Base-by-base conservation (phyloP, 2,113 vertebrate species). In the Amblyornis subalaris region DNA sequence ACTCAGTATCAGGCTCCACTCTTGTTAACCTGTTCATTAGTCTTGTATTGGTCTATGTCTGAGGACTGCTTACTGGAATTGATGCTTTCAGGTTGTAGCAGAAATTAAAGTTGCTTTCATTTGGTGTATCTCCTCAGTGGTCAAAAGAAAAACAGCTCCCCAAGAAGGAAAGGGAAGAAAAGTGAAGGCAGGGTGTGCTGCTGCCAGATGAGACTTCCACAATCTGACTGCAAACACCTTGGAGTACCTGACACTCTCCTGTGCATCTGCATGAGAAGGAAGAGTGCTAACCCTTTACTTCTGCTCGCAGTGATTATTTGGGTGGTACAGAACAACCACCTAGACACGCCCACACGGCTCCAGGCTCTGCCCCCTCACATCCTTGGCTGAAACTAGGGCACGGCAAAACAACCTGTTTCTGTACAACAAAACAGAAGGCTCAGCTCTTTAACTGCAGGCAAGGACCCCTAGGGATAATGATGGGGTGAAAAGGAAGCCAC, bases 181-280 rank as follows among this genome's bases (percentile, higher is more conserved):
- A 55, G 58, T 31, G 23, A 40, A 40, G 17, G 58, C 23, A 53
- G 22, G 48, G 7, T 10, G 14, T 36, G 38, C 21, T 57, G 35
- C 47, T 74, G 55, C 14, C 42, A 55, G 26, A 14, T 33, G 12
- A 36, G 18, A 51, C 24, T 85, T 44, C 45, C 26, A 44, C 18
- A 47, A 4, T 62, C 38, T 69, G 14, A 45, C 20, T 45, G 50
- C 2, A 2, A 77, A 67, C 44, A 65, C 14, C 14, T 14, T 64
- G 28, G 14, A 4, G 31, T 29, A 66, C 29, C 33, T 0, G 5
- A 20, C 1, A 1, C 7, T 18, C 7, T 72, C 45, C 38, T 3
- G 2, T 10, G 3, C 10, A 13, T 33, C 28, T 50, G 21, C 36
- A 57, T 35, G 28, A 19, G 42, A 85, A 72, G 12, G n/a, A 64